A percentile compares a stretch with the other conserved stretches of the same genome.
Conservation (phyloP, 2,888 invertebrate genomes). For the Timema podura region DNA sequence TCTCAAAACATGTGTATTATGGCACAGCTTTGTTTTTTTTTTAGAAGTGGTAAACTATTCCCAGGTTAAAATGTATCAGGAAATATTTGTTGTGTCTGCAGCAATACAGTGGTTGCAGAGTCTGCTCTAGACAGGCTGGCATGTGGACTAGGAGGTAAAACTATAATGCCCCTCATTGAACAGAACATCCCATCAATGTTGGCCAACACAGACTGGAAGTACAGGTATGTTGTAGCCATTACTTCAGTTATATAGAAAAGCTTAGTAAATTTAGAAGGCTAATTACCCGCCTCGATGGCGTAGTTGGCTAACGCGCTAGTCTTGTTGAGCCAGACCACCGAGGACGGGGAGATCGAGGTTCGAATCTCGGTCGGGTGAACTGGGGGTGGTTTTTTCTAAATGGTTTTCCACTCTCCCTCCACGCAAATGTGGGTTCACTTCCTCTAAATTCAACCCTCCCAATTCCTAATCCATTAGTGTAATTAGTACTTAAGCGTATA, state of each 20-base stretch:
- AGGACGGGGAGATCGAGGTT: too few species aligned
- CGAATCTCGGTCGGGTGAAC: too few species aligned
- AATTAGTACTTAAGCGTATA: too few species aligned
- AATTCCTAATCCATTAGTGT: too few species aligned
- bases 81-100: conserved; percentile 41
- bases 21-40: not conserved
- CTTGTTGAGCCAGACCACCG: too few species aligned
- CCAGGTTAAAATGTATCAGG: not conserved
- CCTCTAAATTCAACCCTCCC: too few species aligned
- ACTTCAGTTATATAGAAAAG: not conserved
- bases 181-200: conserved; percentile 84
- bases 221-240: conserved; percentile 48
- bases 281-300: too few species aligned
- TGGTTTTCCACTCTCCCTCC: too few species aligned
- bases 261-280: too few species aligned
- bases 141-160: conserved; percentile 93
- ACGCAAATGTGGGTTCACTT: too few species aligned
- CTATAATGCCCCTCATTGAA: conserved; percentile 85
- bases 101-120: conserved; percentile 93
- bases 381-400: too few species aligned
- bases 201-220: conserved; percentile 75
- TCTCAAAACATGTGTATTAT: not conserved
- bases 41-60: not conserved
- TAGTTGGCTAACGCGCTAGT: too few species aligned
- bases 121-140: conserved; percentile 94